Evolutionary conservation across 2,888 invertebrate genomes (phyloP), one percentile per base, ranked within the genome.

Genomic region (Phlogophora meticulosa): DNA sequence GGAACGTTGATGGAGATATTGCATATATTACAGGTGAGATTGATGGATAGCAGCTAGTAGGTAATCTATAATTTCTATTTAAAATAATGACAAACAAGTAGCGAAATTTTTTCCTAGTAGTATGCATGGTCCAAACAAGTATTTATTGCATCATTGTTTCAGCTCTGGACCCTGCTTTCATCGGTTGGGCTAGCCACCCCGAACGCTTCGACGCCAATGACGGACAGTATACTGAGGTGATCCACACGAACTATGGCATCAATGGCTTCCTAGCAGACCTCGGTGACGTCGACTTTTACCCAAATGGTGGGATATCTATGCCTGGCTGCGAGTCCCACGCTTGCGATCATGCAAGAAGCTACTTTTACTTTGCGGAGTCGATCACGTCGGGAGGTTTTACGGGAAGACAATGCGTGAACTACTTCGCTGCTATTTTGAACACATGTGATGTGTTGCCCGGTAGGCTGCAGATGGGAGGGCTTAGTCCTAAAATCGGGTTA

Each of bases 301-400:
- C 91, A 3, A 93, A 93, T 42, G 91, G 91, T 0, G 93, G 91
- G 0, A 85, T 90, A 22, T 87, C 88, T 4, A 92, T 92, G 92
- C 91, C 93, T 3, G 93, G 93, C 1, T 93, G 93, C 52, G 75
- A 85, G 49, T 86, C 91, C 4, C 83, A 91, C 28, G 87, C 84
- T 1, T 93, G 93, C 60, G 91, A 92, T 38, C 91, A 93, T 40
- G 88, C 82, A 0, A 85, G 89, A 40, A 88, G 90, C 62, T 90
- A 83, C 72, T 86, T 87, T 68, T 93, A 92, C 73, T 89, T 93
- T 17, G 91, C 90, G 0, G 93, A 93, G 73, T 92, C 93, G 2
- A 65, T 93, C 0, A 58, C 63, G 0, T 80, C 89, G 1, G 88
- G 90, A 22, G 91, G 89, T 0, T 93, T 92, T 42, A 90, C 89